These are phyloP conservation scores for Distichodus sexfasciatus DNA, from an alignment of 2,797 vertebrate genomes.

Conservation along the genomic window DNA sequence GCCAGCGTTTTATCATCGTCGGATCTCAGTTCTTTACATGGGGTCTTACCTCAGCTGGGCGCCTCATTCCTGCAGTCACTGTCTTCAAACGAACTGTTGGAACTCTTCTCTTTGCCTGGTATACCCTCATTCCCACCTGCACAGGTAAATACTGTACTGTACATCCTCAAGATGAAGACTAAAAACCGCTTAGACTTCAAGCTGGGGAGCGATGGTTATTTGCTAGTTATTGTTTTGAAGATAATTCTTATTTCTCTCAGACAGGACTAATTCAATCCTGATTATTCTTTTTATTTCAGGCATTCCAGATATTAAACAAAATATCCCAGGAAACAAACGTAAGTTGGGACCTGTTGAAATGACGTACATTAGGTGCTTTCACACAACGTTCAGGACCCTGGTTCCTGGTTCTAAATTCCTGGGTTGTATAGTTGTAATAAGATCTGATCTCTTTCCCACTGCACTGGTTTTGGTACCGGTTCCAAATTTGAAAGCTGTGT, in stretches of 20 bases:
- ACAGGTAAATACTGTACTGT: slow-evolving; percentile 69
- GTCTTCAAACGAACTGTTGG: slow-evolving; percentile 71
- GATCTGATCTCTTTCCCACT: no score
- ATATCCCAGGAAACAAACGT: slow-evolving; percentile 76
- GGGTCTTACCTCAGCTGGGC: slow-evolving; percentile 79
- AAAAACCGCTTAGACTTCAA: no score
- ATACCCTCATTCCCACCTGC: slow-evolving; percentile 72
- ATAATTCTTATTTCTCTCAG: no score
- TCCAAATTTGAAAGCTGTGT: no score
- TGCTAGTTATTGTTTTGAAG: no score
- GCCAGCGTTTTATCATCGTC: slow-evolving; percentile 64
- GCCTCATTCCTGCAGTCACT: slow-evolving; percentile 77
- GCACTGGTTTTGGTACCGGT: no score
- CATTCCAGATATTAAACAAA: slow-evolving; percentile 75
- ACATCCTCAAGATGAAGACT: background rate
- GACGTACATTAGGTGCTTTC: background rate
- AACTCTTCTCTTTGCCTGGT: slow-evolving; percentile 73
- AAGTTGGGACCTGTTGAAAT: slow-evolving; percentile 60
- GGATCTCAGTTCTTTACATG: slow-evolving; percentile 70
- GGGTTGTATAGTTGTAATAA: no score
- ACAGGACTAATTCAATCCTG: background rate
- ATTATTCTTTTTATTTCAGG: slow-evolving; percentile 63
- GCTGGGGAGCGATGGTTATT: no score
- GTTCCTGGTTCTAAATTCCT: no score
- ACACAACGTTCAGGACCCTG: no score